These are phyloP conservation scores for Percina caprodes DNA, from an alignment of 2,113 vertebrate genomes.

Conservation along the genomic window DNA sequence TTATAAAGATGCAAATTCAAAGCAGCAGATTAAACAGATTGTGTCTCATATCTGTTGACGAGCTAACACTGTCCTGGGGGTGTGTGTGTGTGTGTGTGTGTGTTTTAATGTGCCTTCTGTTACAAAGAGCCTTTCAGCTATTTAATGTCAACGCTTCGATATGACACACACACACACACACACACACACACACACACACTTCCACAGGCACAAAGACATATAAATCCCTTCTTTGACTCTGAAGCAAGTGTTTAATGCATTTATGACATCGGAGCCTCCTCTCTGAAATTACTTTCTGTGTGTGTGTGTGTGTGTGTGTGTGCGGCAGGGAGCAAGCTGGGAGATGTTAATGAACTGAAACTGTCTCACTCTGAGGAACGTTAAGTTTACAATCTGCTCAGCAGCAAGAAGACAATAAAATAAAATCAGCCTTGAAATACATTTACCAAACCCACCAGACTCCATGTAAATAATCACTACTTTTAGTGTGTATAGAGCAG, in stretches of 20 bases:
- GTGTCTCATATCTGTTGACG: slow-evolving; percentile 70
- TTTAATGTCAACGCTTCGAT: slow-evolving; percentile 63
- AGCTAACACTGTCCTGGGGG: slow-evolving; percentile 69
- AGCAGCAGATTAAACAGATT: slow-evolving; percentile 74
- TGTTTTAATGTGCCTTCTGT: slow-evolving; percentile 68
- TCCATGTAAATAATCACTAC: no score
- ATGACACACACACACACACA: slow-evolving; percentile 46
- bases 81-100: slow-evolving; percentile 24
- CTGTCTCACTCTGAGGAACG: slow-evolving; percentile 41
- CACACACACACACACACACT: slow-evolving; percentile 50
- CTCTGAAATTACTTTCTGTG: neutral
- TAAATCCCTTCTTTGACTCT: no score
- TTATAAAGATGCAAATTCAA: slow-evolving; percentile 68
- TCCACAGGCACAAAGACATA: slow-evolving; percentile 36
- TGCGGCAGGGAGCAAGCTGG: slow-evolving; percentile 52
- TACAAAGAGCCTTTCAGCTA: slow-evolving; percentile 66
- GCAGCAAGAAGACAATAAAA: neutral
- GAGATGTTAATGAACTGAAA: slow-evolving; percentile 53
- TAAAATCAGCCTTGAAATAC: no score
- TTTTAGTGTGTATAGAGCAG: no score
- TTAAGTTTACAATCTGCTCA: slow-evolving; percentile 50
- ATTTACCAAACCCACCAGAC: no score
- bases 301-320: slow-evolving; percentile 21
- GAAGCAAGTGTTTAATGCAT: no score
- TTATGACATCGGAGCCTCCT: no score